Conservation (phyloP, 2,888 invertebrate species). For the Anodontia alba region DNA sequence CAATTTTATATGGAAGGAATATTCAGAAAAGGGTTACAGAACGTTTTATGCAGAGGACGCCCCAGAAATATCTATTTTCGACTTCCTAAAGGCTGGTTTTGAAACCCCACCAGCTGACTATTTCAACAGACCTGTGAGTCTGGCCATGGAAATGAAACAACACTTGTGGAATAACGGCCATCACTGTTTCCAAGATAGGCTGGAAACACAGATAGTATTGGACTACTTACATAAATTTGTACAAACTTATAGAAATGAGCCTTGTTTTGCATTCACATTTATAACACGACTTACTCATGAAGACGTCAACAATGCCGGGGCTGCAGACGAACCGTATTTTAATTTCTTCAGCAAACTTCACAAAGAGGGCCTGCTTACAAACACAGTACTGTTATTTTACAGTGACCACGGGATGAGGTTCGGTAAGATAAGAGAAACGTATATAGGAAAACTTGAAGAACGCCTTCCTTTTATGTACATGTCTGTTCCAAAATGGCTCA, state of each 20-base stretch:
- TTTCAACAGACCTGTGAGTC: slow-evolving; percentile 91
- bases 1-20: slow-evolving; percentile 94
- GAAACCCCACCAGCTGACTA: slow-evolving; percentile 93
- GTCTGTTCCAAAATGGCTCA: slow-evolving; percentile 90
- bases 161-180: slow-evolving; percentile 74
- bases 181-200: slow-evolving; percentile 89
- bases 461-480: slow-evolving; percentile 92
- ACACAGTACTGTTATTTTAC: slow-evolving; percentile 85
- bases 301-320: slow-evolving; percentile 90
- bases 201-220: slow-evolving; percentile 88
- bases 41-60: slow-evolving; percentile 95
- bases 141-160: slow-evolving; percentile 86
- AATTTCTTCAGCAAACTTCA: slow-evolving; percentile 87
- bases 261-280: slow-evolving; percentile 94
- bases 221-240: slow-evolving; percentile 87
- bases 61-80: slow-evolving; percentile 91
- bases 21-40: slow-evolving; percentile 89
- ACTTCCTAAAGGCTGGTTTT: slow-evolving; percentile 91
- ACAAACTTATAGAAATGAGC: slow-evolving; percentile 87
- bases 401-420: slow-evolving; percentile 96
- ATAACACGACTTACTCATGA: slow-evolving; percentile 93
- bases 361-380: slow-evolving; percentile 63
- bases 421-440: slow-evolving; percentile 92
- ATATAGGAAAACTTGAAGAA: slow-evolving; percentile 92
- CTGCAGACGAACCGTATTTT: slow-evolving; percentile 89